Conservation (phyloP, 53 echinoderm and acorn worm species). For the Echinarachnius parma region DNA sequence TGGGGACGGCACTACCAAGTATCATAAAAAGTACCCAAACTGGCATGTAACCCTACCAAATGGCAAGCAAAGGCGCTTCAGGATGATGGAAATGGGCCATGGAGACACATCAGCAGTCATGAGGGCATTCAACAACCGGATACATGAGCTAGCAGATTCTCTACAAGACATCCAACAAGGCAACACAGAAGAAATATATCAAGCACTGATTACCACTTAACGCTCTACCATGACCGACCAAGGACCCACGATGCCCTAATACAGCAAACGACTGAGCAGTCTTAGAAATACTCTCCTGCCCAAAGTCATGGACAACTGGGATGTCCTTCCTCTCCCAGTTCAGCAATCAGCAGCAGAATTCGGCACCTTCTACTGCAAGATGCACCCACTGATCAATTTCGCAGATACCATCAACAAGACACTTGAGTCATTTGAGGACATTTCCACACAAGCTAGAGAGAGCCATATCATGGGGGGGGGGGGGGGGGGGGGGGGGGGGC, state of each 20-base stretch:
- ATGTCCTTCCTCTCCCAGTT: slow-evolving; percentile 9
- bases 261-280: slow-evolving; percentile 12
- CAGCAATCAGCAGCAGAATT: background rate
- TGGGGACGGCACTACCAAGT: slow-evolving; percentile 22
- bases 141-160: slow-evolving; percentile 40
- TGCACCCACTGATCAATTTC: slow-evolving; percentile 64
- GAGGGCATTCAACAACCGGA: slow-evolving; percentile 33
- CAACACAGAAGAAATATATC: slow-evolving; percentile 6
- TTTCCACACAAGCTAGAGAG: no score
- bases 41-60: slow-evolving; percentile 45
- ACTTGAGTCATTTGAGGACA: slow-evolving; percentile 47
- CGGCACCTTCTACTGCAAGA: slow-evolving; percentile 59
- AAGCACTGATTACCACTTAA: slow-evolving; percentile 38
- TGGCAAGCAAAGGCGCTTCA: slow-evolving; percentile 30
- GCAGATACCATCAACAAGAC: slow-evolving; percentile 50
- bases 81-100: slow-evolving; percentile 17
- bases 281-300: slow-evolving; percentile 46
- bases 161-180: background rate
- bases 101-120: slow-evolving; percentile 41
- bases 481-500: no score
- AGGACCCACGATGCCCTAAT: slow-evolving; percentile 64
- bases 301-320: slow-evolving; percentile 46
- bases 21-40: slow-evolving; percentile 46
- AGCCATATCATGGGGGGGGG: no score
- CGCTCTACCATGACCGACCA: slow-evolving; percentile 64